Conservation (phyloP, 2,113 vertebrate genomes). For the Parotia lawesii region DNA sequence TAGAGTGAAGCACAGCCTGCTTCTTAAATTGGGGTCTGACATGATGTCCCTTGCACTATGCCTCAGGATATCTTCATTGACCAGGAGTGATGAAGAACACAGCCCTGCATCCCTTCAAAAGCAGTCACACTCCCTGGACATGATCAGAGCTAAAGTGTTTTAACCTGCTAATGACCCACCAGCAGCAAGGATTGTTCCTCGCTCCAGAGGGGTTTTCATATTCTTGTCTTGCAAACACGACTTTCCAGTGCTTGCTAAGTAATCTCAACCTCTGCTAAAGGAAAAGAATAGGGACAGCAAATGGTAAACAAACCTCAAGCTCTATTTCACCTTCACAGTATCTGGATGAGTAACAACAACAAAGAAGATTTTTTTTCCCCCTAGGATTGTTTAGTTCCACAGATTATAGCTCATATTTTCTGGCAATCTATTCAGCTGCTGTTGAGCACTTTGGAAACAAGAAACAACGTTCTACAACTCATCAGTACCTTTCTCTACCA, state of each 20-base stretch:
- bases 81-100: not conserved
- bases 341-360: not conserved
- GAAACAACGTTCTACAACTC: not conserved
- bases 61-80: not conserved
- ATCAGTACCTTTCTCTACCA: not conserved
- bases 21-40: not conserved
- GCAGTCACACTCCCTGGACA: not conserved
- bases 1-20: not conserved
- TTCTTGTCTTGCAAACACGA: not conserved
- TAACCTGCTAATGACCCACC: not conserved
- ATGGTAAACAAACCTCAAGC: not conserved
- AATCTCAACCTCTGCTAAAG: not conserved
- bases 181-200: not conserved
- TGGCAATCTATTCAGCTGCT: not conserved
- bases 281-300: not conserved
- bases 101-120: not conserved
- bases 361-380: not conserved
- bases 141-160: not conserved
- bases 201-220: not conserved
- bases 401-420: not conserved
- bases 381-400: not conserved
- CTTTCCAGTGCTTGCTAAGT: not conserved
- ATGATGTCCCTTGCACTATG: not conserved
- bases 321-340: not conserved
- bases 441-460: not conserved